Evolutionary conservation across 2,888 invertebrate species (phyloP), one percentile per base, ranked within the genome.

Genomic region (Parthenolecanium corni): DNA sequence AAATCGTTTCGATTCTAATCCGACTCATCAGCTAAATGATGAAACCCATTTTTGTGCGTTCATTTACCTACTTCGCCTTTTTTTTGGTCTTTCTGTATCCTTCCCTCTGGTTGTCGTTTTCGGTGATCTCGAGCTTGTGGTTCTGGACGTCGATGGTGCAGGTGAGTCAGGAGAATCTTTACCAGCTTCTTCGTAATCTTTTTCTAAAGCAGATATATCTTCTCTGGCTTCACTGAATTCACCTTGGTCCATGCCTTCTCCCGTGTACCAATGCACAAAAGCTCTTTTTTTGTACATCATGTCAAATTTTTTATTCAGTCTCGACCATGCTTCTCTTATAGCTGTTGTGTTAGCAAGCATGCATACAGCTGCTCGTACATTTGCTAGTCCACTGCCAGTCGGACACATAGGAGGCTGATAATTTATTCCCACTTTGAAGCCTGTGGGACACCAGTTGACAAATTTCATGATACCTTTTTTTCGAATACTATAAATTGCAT

Each of bases 191-290:
- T 49, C 61, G 61, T 61, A 61, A 16, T 61, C 61, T 51, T 61
- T 61, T 21, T 61, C 61, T 12, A 61, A 49, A 16, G 61, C 49
- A 5, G 61, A 61, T 1, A 61, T 61, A 24, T 61, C 61, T 38
- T 61, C 61, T 24, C 61, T 47, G 3, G 61, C 61, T 49, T 61
- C 61, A 20, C 31, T 40, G 20, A 61, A 61, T 38, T 61, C 61
- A 16, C 49, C 49, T 38, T 61, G 61, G 49, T 61, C 61, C 61
- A 61, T 61, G 5, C 61, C 61, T 51, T 61, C 61, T 11, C 51
- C 51, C n/a, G 61, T 61, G 61, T 61, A 61, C 61, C 61, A 61
- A 38, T 61, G 61, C 6, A 61, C 61, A 51, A 61, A 61, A 1
- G 61, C 61, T 21, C 51, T 31, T 38, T 61, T 61, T 23, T 40